Evolutionary conservation across 1,140 invertebrate species (phyloP), one percentile per base, ranked within the genome.

Genomic region (Lutraria rhynchaena): DNA sequence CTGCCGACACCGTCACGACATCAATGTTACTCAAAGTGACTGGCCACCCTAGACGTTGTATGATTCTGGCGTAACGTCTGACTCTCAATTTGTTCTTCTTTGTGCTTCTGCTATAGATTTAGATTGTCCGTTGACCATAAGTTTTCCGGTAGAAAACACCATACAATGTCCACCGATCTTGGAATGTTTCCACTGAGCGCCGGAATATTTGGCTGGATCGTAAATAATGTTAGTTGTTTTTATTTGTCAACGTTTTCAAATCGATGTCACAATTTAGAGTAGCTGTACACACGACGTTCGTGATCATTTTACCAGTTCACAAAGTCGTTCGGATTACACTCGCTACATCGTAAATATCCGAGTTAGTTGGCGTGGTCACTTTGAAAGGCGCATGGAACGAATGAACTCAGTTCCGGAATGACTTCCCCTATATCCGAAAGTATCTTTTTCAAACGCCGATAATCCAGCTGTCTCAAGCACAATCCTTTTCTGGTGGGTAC

Each of bases 141-240:
- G 9, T 29, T 61, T 61, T 11, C 58, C 58, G 58, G 22, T 61
- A 7, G 58, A 41, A 67, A 29, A 63, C 60, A 63, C 5, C 60
- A 63, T 63, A 63, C 60, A 63, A 63, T 63, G 60, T 63, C 60
- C 60, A 22, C 60, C 60, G 24, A 63, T 63, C 31, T 63, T 63
- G n/a, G n/a, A n/a, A n/a, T n/a, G n/a, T n/a, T n/a, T n/a, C n/a
- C n/a, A n/a, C n/a, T n/a, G n/a, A n/a, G n/a, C n/a, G n/a, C n/a
- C n/a, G n/a, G n/a, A n/a, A n/a, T n/a, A n/a, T n/a, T n/a, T n/a
- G n/a, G n/a, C n/a, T n/a, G n/a, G n/a, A n/a, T n/a, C n/a, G n/a
- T n/a, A n/a, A n/a, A n/a, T n/a, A n/a, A n/a, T n/a, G n/a, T n/a
- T n/a, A n/a, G n/a, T n/a, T n/a, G n/a, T n/a, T n/a, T n/a, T n/a